These are phyloP conservation scores for Drosophila pseudoobscura DNA, from an alignment of 1,140 invertebrate genomes.

Conservation along the genomic window DNA sequence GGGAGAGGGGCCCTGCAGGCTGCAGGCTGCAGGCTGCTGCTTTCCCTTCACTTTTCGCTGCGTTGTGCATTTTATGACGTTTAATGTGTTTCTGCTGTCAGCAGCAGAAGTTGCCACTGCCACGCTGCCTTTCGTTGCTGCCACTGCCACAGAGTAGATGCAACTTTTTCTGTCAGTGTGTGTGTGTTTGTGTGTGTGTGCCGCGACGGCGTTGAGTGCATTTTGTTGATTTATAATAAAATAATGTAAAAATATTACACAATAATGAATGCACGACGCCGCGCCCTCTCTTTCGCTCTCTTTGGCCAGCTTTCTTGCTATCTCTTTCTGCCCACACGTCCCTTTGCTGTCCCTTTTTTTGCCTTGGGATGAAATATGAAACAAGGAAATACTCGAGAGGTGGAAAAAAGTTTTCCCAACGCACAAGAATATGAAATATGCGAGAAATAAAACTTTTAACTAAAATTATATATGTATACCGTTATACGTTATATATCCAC, in stretches of 20 bases:
- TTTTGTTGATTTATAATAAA: slow-evolving; percentile 83
- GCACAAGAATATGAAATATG: slow-evolving; percentile 77
- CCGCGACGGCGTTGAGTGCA: slow-evolving; percentile 66
- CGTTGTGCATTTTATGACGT: slow-evolving; percentile 79
- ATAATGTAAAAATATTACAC: slow-evolving; percentile 83
- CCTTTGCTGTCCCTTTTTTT: slow-evolving; percentile 42
- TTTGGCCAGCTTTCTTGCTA: slow-evolving; percentile 4
- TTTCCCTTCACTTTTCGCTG: slow-evolving; percentile 58
- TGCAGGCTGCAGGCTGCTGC: no score
- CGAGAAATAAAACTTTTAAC: slow-evolving; percentile 80
- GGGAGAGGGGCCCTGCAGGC: no score
- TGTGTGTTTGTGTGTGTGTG: no score
- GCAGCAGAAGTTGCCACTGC: slow-evolving; percentile 55
- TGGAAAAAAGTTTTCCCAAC: slow-evolving; percentile 59
- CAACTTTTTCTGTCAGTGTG: slow-evolving; percentile 51
- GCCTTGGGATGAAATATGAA: slow-evolving; percentile 69
- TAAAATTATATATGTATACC: slow-evolving; percentile 78
- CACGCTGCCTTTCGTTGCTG: neutral
- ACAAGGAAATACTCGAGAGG: slow-evolving; percentile 67
- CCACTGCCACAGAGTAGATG: slow-evolving; percentile 39
- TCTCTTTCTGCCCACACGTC: slow-evolving; percentile 17
- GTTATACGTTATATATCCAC: slow-evolving; percentile 41
- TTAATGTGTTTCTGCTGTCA: slow-evolving; percentile 81
- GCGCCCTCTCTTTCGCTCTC: neutral
- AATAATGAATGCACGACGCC: slow-evolving; percentile 75